Evolutionary conservation across 1,140 invertebrate genomes (phyloP).

Genomic region (Heliconius hermathena): DNA sequence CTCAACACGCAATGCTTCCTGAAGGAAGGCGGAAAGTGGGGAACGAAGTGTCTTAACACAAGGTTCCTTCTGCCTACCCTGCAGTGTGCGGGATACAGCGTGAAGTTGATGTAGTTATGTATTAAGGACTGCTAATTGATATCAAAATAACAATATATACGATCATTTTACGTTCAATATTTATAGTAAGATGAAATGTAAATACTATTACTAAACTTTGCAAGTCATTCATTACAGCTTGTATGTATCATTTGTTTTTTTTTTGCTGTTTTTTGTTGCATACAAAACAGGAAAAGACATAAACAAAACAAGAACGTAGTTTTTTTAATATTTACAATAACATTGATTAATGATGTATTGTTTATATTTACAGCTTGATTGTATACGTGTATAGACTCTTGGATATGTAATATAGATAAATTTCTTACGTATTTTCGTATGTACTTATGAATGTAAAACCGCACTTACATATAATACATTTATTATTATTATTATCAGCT

Average conservation of each 20-base stretch:
- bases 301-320: neutral
- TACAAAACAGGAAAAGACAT: slow-evolving; percentile 4
- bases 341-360: slow-evolving; percentile 9
- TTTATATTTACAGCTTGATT: neutral
- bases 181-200: neutral
- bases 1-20: too few species aligned
- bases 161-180: neutral
- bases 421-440: too few species aligned
- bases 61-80: too few species aligned
- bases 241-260: neutral
- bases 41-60: too few species aligned
- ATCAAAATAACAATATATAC: neutral
- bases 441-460: too few species aligned
- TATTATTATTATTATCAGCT: too few species aligned
- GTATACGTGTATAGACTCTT: neutral
- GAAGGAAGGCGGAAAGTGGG: too few species aligned
- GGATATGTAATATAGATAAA: too few species aligned
- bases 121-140: neutral
- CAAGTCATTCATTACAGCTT: slow-evolving; percentile 2
- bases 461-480: too few species aligned
- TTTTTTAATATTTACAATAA: neutral
- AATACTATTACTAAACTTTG: neutral
- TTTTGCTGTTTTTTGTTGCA: neutral
- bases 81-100: too few species aligned
- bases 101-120: neutral